Evolutionary conservation across 2,797 vertebrate genomes (phyloP).

Genomic region (Philypnodon macrostomus): DNA sequence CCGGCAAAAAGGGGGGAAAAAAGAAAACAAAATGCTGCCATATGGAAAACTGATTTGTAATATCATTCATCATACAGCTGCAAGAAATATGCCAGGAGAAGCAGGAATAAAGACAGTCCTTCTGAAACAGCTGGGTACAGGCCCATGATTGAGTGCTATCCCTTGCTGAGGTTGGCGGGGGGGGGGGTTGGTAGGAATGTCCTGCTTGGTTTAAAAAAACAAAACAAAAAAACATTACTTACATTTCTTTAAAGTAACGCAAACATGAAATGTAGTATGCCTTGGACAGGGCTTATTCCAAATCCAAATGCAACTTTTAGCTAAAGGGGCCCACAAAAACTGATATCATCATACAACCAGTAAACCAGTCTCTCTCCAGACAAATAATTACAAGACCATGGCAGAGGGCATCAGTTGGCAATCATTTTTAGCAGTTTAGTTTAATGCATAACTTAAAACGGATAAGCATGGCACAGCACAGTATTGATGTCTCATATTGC

Average conservation of each 20-base stretch:
- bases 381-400: no score
- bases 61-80: conserved; percentile 48
- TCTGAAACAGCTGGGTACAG: conserved; percentile 48
- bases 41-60: conserved; percentile 56
- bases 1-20: conserved; percentile 28
- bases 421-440: no score
- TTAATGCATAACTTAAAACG: no score
- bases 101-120: conserved; percentile 29
- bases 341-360: not conserved
- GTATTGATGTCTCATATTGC: no score
- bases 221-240: conserved; percentile 30
- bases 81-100: conserved; percentile 29
- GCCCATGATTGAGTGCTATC: conserved; percentile 44
- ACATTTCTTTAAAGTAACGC: conserved; percentile 15
- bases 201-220: conserved; percentile 20
- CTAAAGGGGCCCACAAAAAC: not conserved
- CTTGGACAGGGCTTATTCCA: not conserved
- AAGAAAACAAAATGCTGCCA: conserved; percentile 48
- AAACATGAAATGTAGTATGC: conserved; percentile 20
- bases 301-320: conserved; percentile 4
- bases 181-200: conserved; percentile 14
- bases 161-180: conserved; percentile 23
- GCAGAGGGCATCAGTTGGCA: no score
- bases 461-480: no score
- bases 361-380: no score